Base-by-base conservation (phyloP, 1,140 invertebrate species). In the Gryllus bimaculatus region DNA sequence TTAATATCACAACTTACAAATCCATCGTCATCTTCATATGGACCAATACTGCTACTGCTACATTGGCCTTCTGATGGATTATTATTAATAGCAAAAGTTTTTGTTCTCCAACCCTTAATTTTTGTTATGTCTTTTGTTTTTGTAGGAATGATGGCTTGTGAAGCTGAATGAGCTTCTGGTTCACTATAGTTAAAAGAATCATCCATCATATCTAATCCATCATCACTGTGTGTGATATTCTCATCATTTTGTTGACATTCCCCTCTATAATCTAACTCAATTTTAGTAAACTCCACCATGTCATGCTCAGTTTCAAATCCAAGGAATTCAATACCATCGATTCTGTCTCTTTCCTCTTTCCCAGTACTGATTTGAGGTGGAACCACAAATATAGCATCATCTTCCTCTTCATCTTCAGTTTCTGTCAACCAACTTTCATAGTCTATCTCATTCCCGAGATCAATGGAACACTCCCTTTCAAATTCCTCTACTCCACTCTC, bases 51-150 rank as follows among this genome's bases (percentile, higher is more conserved):
- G 15, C n/a, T 20, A 48, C 26, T 49, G 18, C 10, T 47, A 20
- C 49, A 73, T 15, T 15, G 78, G 8, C 20, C 20, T 13, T 26
- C 74, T 12, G 76, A 48, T 6, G 76, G 76, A 79, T 79, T 77
- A 15, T 78, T 73, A 21, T 73, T 66, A 18, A 78, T 49, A 48
- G 80, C 80, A 80, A 82, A 82, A 18, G 76, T 77, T 78, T 82
- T 82, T 20, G 75, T 81, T 78, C 81, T 79, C 82, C 82, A 82
- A 2, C 82, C 82, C 80, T 82, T 82, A 20, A 82, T 81, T 79
- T 80, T 81, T 15, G 81, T 82, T 18, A 82, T 81, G 26, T 82
- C 82, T 75, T 79, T 78, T n/a, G 82, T 82, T 79, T 82, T 82
- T 8, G 77, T 82, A 39, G 79, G 80, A 80, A 81, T 73, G 75